A percentile compares a stretch with the other conserved stretches of the same genome.
Conservation (phyloP, 2,888 invertebrate species). For the Scelioninae gen. 2 region DNA sequence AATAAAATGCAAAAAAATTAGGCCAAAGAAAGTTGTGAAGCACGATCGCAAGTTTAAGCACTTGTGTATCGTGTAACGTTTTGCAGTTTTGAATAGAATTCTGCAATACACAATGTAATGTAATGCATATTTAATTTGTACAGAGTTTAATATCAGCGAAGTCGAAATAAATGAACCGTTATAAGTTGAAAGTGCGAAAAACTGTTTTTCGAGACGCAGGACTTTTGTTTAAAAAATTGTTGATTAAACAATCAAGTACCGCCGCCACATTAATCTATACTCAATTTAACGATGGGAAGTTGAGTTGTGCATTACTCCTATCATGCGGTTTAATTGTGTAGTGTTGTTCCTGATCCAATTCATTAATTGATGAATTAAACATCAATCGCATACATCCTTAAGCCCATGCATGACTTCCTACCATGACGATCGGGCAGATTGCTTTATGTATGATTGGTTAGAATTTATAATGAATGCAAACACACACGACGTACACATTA, state of each 20-base stretch:
- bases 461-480: slow-evolving; percentile 41
- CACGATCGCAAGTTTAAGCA: no score
- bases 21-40: no score
- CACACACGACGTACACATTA: slow-evolving; percentile 6
- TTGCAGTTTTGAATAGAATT: no score
- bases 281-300: slow-evolving; percentile 39
- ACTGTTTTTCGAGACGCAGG: no score
- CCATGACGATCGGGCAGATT: slow-evolving; percentile 36
- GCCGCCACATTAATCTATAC: background rate
- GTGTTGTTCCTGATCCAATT: slow-evolving; percentile 55
- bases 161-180: no score
- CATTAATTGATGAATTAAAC: slow-evolving; percentile 57
- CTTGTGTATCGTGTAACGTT: no score
- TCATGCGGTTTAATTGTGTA: slow-evolving; percentile 50
- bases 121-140: no score
- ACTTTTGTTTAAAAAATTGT: no score
- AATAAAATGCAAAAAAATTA: no score
- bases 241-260: background rate
- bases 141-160: no score
- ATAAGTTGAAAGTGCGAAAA: no score
- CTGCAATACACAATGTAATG: no score
- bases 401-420: slow-evolving; percentile 50
- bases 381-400: slow-evolving; percentile 49
- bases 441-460: slow-evolving; percentile 42
- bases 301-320: slow-evolving; percentile 42